These are phyloP conservation scores for Aurelia sp. DNA, from an alignment of 30 jellyfish, hydroid and myxozoan species.

Conservation along the genomic window DNA sequence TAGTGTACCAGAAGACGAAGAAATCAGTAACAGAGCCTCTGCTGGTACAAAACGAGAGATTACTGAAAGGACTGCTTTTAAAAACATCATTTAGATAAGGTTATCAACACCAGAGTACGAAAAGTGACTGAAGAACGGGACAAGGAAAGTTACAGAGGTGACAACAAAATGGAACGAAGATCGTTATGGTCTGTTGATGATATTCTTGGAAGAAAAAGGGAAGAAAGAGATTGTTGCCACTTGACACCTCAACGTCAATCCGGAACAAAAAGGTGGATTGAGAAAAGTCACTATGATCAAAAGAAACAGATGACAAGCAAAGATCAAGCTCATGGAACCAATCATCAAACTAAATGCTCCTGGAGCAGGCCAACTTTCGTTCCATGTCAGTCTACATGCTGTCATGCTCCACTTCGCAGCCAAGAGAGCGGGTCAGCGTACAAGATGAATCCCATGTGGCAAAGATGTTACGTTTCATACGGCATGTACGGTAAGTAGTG, in stretches of 20 bases:
- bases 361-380: slow-evolving; percentile 7
- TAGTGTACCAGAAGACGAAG: too few species aligned
- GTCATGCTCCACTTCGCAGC: neutral
- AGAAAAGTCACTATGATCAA: neutral
- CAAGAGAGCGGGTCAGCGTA: neutral
- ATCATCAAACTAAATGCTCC: neutral
- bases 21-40: too few species aligned
- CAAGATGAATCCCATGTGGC: slow-evolving; percentile 1
- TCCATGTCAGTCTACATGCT: slow-evolving; percentile 29
- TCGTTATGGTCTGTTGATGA: slow-evolving; percentile 30
- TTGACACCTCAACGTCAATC: too few species aligned
- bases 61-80: too few species aligned
- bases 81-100: too few species aligned
- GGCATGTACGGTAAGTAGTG: slow-evolving; percentile 27
- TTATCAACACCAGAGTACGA: too few species aligned
- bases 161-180: slow-evolving; percentile 1
- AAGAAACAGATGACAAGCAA: neutral
- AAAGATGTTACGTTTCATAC: slow-evolving; percentile 5
- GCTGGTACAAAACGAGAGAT: too few species aligned
- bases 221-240: neutral
- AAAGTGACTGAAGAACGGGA: neutral
- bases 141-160: neutral
- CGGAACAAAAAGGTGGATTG: too few species aligned
- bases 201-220: neutral
- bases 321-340: neutral